Base-by-base conservation (phyloP, 92 coral and sea anemone genomes). In the Porites divaricata region DNA sequence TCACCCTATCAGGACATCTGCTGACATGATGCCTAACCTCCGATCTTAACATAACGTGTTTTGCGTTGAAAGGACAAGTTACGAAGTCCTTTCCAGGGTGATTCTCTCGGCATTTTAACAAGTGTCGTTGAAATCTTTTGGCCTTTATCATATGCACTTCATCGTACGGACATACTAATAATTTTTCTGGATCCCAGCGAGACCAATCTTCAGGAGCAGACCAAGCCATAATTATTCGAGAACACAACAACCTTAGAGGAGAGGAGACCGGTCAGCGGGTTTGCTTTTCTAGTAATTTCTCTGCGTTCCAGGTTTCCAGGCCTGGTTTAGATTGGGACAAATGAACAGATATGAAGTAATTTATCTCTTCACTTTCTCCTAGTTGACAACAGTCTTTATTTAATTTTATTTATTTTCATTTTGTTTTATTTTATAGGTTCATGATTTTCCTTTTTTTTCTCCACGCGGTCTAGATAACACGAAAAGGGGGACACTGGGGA, bases 71-170 rank as follows among this genome's bases (percentile, higher is more conserved):
- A 11, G 99, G 99, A 51, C 98, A 94, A 19, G 89, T 86, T 0
- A 96, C 98, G 79, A 94, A 96, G 77, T 96, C 99, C 64, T 93
- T 94, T 49, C 91, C 94, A 1, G 98, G 98, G 74, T 90, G 88
- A 71, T 91, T 93, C 94, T 92, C 78, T 23, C 98, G 56, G 77
- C 98, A 95, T 63, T 92, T 95, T 69, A 95, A 63, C 14, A 95
- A 81, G 62, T 95, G 98, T 51, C 88, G 80, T 69, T 91, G 95
- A 71, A 89, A 95, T 70, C 98, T 82, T 70, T 91, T 90, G 15
- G 94, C 94, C 19, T 81, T 78, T 4, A 95, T 86, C 14, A 72
- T 76, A 71, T 95, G 98, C 7, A 79, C 83, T 0, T 76, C 67
- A 61, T 95, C 89, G 79, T 72, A 95, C 0, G 98, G 98, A 76